phyloP scores from a whole-genome alignment of 2,888 invertebrate genomes.

The Zaprionus obscuricornis region DNA sequence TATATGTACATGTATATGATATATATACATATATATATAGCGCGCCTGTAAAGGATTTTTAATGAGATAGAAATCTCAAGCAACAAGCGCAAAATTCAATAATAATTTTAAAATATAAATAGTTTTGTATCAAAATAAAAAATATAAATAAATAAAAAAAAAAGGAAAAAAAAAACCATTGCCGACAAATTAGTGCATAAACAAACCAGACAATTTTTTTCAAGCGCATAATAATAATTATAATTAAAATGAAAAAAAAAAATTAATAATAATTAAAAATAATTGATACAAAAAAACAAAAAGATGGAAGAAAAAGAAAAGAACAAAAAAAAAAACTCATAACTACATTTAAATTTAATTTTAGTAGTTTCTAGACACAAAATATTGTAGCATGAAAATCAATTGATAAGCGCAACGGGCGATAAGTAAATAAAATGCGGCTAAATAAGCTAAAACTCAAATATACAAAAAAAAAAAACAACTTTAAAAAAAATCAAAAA shows the following conservation, averaged over 20 bases:
- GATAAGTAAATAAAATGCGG: slow-evolving; percentile 71
- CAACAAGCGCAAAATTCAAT: slow-evolving; percentile 62
- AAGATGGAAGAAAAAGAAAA: too few relatives aligned
- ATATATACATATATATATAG: slow-evolving; percentile 2
- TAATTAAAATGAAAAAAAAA: slow-evolving; percentile 39
- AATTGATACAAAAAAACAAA: slow-evolving; percentile 22
- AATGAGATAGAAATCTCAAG: slow-evolving; percentile 33
- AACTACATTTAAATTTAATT: slow-evolving; percentile 79
- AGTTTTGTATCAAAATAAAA: slow-evolving; percentile 60
- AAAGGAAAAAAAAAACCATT: slow-evolving; percentile 29
- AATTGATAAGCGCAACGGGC: slow-evolving; percentile 66
- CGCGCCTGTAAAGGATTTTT: slow-evolving; percentile 54
- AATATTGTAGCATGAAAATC: slow-evolving; percentile 78
- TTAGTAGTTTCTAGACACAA: slow-evolving; percentile 77
- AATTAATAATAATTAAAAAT: slow-evolving; percentile 11
- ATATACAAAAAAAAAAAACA: slow-evolving; percentile 35
- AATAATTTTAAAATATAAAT: slow-evolving; percentile 70
- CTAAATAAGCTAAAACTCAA: slow-evolving; percentile 65
- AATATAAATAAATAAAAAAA: slow-evolving; percentile 14
- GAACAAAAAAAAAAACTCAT: slow-evolving; percentile 51
- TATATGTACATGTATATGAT: slow-evolving; percentile 19
- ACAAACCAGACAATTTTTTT: slow-evolving; percentile 46
- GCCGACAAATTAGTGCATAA: slow-evolving; percentile 73
- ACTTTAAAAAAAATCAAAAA: slow-evolving; percentile 53
- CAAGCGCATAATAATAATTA: slow-evolving; percentile 69